Percentiles rank a stretch among this genome's conserved stretches.
phyloP scores from a whole-genome alignment of 2,113 vertebrate species.

The Clinocottus analis region DNA sequence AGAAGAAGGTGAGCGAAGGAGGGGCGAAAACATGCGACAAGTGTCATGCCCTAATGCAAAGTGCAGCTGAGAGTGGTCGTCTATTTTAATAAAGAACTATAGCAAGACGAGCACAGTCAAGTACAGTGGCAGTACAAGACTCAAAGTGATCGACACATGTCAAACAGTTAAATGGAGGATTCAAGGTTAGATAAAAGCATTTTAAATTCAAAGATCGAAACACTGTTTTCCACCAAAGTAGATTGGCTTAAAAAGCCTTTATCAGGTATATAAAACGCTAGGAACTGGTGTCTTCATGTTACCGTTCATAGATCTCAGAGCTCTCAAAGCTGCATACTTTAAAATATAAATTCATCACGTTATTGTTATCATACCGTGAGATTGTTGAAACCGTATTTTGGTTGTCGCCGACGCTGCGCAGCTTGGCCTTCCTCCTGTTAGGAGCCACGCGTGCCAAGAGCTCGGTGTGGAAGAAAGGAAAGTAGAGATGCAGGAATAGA shows the following conservation, averaged over 20 bases:
- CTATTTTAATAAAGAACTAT: not conserved
- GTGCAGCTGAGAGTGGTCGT: not conserved
- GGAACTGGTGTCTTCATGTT: not conserved
- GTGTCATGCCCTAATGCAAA: not conserved
- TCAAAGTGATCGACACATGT: not conserved
- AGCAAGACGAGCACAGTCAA: not conserved
- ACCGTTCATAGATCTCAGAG: not conserved
- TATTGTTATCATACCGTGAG: not conserved
- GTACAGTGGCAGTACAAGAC: not conserved
- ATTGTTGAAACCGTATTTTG: conserved; percentile 13
- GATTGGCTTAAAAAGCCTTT: not conserved
- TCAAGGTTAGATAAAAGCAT: conserved; percentile 1
- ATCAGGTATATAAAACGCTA: no score
- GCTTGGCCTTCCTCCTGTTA: not conserved
- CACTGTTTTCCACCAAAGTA: not conserved
- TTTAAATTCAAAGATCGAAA: not conserved
- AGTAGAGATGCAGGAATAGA: conserved; percentile 13
- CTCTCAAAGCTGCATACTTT: not conserved
- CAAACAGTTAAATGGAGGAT: not conserved
- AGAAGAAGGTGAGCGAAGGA: conserved; percentile 85
- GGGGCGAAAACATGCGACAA: not conserved
- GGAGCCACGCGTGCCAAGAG: not conserved
- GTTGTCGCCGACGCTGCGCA: not conserved
- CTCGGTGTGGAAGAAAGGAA: conserved; percentile 8
- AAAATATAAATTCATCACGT: not conserved